A percentile compares a stretch with the other conserved stretches of the same genome.
Conservation (phyloP, 2,888 invertebrate genomes). For the Hetaerina titia region DNA sequence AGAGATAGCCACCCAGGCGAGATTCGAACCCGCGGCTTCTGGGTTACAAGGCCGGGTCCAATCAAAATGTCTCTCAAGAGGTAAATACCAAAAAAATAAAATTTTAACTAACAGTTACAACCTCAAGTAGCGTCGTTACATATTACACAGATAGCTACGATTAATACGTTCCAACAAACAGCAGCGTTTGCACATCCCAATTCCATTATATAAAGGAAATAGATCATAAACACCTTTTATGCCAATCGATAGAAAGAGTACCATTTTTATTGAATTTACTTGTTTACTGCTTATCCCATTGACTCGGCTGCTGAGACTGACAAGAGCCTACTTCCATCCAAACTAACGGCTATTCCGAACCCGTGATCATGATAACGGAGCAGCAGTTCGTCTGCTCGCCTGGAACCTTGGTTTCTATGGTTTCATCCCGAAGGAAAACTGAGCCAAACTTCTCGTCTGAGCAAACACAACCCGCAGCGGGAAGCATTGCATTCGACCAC, state of each 20-base stretch:
- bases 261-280: background rate
- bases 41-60: too few relatives aligned
- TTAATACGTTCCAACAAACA: too few relatives aligned
- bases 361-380: background rate
- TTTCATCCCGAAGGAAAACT: background rate
- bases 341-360: background rate
- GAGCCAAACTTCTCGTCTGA: background rate
- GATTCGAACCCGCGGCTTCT: too few relatives aligned
- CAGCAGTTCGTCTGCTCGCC: too few relatives aligned
- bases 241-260: background rate
- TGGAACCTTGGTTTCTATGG: background rate
- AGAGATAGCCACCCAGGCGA: too few relatives aligned
- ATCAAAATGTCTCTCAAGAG: too few relatives aligned
- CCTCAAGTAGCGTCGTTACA: too few relatives aligned
- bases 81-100: too few relatives aligned
- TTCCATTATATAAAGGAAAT: background rate
- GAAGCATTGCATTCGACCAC: background rate
- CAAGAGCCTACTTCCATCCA: background rate
- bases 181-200: background rate
- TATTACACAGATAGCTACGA: too few relatives aligned
- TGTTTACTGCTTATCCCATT: background rate
- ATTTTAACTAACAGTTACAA: too few relatives aligned
- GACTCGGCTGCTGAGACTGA: background rate
- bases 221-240: background rate
- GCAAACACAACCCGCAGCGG: background rate